A percentile compares a stretch with the other conserved stretches of the same genome.
Evolutionary conservation across 2,797 vertebrate species (phyloP).

Genomic region (Ciconia nigra): DNA sequence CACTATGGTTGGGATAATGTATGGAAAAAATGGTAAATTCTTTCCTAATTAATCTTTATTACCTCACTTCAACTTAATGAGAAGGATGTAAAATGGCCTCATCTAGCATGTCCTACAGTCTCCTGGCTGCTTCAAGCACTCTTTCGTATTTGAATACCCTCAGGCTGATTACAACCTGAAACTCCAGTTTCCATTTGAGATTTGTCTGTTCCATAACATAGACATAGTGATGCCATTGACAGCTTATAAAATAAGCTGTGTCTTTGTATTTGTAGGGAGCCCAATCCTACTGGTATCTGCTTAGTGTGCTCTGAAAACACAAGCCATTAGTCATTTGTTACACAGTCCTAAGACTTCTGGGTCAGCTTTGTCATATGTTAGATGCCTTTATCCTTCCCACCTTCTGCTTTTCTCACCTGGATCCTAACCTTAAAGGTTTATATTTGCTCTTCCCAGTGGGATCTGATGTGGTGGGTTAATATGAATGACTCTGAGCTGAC

Average conservation of each 20-base stretch:
- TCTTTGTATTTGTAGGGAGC: background rate
- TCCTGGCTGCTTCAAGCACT: background rate
- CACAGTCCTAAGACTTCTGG: background rate
- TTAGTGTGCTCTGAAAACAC: background rate
- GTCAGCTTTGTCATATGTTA: background rate
- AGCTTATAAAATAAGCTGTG: background rate
- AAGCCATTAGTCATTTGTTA: background rate
- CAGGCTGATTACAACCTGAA: background rate
- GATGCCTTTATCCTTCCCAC: background rate
- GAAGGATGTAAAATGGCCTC: background rate
- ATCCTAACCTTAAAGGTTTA: background rate
- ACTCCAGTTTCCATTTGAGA: background rate
- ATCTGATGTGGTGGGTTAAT: constrained; percentile 24
- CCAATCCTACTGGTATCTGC: background rate
- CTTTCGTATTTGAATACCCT: background rate
- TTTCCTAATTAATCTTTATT: background rate
- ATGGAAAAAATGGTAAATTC: background rate
- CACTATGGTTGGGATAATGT: background rate
- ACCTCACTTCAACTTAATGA: background rate
- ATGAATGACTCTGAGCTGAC: background rate
- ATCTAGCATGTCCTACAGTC: background rate
- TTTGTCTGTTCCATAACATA: background rate
- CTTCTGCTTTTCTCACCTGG: background rate
- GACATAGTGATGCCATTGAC: background rate
- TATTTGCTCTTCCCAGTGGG: background rate